Base-by-base conservation (phyloP, 2,797 vertebrate species). In the Lepilemur septentrionalis region DNA sequence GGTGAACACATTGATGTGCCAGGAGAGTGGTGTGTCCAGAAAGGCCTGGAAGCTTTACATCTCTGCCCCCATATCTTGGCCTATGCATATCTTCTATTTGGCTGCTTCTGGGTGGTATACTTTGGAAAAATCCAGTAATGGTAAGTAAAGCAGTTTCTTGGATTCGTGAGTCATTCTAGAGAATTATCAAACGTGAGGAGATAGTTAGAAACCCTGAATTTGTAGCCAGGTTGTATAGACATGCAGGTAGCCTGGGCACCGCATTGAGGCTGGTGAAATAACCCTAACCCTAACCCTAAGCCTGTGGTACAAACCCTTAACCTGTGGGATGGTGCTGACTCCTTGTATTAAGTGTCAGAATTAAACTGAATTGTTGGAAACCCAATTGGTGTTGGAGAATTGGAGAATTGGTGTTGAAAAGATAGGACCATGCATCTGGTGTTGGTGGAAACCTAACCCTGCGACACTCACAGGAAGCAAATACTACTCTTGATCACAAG, bases 31-130 rank as follows among this genome's bases (percentile, higher is more conserved):
- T 25, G 4, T 48, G 35, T 17, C 63, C 7, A 38, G 65, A 46
- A 30, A 7, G 1, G 17, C 0, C 20, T 25, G n/a, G 38, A 32
- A 61, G 32, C n/a, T 46, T 38, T 13, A 5, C 2, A 38, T 3
- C 0, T 38, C 17, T 63, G 46, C 8, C 20, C 28, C 2, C 2
- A 7, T 7, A 50, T 11, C 5, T 57, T 57, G 38, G 2, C 9
- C 35, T 55, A 15, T 17, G 2, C 12, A 9, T 59, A 5, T 46
- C n/a, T 72, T 63, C 22, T 4, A 50, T 35, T 32, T 75, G 46
- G 1, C 32, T n/a, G 12, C 46, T 30, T 48, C 28, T 82, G 7
- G 28, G 10, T 38, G 48, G 0, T 7, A 63, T 43, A 25, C 41
- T 65, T 88, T 59, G 43, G 75, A 46, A 76, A 52, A 76, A 88